These are phyloP conservation scores for Linnaemya tessellans DNA, from an alignment of 2,888 invertebrate species.

Conservation along the genomic window DNA sequence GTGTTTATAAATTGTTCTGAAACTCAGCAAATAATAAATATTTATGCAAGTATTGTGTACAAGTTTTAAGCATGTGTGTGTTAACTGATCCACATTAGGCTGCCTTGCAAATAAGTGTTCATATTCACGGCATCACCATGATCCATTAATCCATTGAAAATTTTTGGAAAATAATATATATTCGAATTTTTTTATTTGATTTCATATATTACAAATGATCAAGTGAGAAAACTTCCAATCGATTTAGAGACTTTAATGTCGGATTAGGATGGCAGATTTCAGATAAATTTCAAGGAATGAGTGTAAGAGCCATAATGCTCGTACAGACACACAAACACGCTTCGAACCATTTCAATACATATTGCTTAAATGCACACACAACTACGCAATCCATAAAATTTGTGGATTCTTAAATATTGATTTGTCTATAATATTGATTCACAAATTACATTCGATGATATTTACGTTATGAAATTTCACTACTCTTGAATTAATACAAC, in stretches of 20 bases:
- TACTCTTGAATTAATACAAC: slow-evolving; percentile 79
- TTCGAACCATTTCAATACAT: neutral
- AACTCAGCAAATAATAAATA: no score
- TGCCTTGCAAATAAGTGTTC: neutral
- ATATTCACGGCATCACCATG: no score
- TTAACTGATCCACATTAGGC: neutral
- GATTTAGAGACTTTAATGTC: no score
- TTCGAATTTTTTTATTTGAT: no score
- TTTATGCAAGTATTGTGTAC: neutral
- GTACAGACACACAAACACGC: neutral
- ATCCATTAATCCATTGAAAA: no score
- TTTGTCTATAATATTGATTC: slow-evolving; percentile 52
- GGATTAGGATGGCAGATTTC: no score
- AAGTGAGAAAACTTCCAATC: no score
- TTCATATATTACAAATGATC: no score
- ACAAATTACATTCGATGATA: slow-evolving; percentile 74
- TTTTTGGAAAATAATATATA: no score
- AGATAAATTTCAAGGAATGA: no score
- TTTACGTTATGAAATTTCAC: slow-evolving; percentile 82
- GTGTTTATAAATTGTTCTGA: no score
- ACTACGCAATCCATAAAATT: slow-evolving; percentile 57
- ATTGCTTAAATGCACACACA: slow-evolving; percentile 45
- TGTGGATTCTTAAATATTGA: slow-evolving; percentile 4
- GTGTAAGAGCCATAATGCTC: neutral
- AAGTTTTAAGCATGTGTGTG: neutral